Percentiles rank a stretch among this genome's conserved stretches.
phyloP scores from a whole-genome alignment of 2,888 invertebrate species.

The Drosophila colorata region DNA sequence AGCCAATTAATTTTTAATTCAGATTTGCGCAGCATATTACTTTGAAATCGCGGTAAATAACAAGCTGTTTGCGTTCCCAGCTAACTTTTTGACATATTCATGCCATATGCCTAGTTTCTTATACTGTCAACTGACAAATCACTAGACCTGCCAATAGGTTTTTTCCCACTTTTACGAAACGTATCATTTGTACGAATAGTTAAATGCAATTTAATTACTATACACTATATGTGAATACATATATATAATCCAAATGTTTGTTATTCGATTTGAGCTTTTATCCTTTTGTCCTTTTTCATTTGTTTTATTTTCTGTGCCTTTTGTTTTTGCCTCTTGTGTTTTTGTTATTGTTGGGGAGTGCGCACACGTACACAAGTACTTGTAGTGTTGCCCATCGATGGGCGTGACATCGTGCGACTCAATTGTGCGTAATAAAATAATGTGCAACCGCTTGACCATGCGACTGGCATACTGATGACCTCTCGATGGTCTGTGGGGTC shows the following conservation, averaged over 20 bases:
- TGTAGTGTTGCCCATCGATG: slow-evolving; percentile 40
- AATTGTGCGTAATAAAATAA: slow-evolving; percentile 80
- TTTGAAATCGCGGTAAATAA: neutral
- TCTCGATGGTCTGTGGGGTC: slow-evolving; percentile 12
- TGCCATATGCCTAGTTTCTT: slow-evolving; percentile 20
- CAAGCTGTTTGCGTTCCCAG: slow-evolving; percentile 28
- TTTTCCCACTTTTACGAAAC: slow-evolving; percentile 12
- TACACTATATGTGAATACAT: slow-evolving; percentile 8
- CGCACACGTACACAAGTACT: slow-evolving; percentile 38
- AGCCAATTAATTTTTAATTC: slow-evolving; percentile 27
- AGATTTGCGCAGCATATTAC: slow-evolving; percentile 6
- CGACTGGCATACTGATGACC: slow-evolving; percentile 75
- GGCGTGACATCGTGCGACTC: slow-evolving; percentile 64
- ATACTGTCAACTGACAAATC: neutral
- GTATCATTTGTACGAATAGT: slow-evolving; percentile 39
- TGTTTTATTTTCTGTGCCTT: neutral
- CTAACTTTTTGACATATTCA: slow-evolving; percentile 31
- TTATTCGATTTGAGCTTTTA: slow-evolving; percentile 41
- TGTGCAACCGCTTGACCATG: slow-evolving; percentile 72
- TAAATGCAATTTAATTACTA: slow-evolving; percentile 39
- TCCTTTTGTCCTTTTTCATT: slow-evolving; percentile 17
- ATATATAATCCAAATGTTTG: slow-evolving; percentile 46
- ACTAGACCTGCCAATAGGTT: neutral
- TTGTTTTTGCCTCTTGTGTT: slow-evolving; percentile 11
- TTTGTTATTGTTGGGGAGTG: slow-evolving; percentile 17